These are phyloP conservation scores for Carduelis carduelis DNA, from an alignment of 2,797 vertebrate genomes.

Conservation along the genomic window DNA sequence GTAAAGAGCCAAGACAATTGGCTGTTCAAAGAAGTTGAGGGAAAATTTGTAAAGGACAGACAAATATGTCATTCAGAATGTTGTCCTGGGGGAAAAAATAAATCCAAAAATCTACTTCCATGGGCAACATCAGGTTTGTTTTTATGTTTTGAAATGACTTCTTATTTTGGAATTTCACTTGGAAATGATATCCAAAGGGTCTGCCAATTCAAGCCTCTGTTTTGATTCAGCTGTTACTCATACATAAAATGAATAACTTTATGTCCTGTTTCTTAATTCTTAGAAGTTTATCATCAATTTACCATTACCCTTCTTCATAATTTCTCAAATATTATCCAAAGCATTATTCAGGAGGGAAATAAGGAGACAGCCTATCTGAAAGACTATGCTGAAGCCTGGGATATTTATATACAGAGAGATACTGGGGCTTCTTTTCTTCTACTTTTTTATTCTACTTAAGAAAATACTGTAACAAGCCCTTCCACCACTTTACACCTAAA, in stretches of 20 bases:
- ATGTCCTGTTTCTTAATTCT: not conserved
- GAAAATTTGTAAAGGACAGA: not conserved
- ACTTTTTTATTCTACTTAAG: not conserved
- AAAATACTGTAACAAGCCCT: not conserved
- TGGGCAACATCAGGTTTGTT: not conserved
- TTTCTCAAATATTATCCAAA: not conserved
- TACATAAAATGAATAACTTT: not conserved
- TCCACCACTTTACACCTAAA: not conserved
- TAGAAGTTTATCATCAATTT: not conserved
- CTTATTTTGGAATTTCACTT: constrained; percentile 39
- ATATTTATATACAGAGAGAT: not conserved
- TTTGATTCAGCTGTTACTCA: constrained; percentile 31
- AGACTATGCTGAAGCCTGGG: not conserved
- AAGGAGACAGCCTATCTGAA: not conserved
- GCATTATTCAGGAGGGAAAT: not conserved
- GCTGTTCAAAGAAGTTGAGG: not conserved
- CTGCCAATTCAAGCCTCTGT: constrained; percentile 3
- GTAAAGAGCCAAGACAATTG: not conserved
- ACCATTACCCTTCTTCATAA: not conserved
- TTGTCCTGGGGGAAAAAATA: not conserved
- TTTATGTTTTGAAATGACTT: constrained; percentile 20
- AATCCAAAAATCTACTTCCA: not conserved
- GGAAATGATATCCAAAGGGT: not conserved
- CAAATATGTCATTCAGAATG: not conserved
- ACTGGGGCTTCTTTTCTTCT: not conserved